Percentiles rank a stretch among this genome's conserved stretches.
phyloP scores from a whole-genome alignment of 1,140 invertebrate genomes.

The Dinothrombium tinctorium region DNA sequence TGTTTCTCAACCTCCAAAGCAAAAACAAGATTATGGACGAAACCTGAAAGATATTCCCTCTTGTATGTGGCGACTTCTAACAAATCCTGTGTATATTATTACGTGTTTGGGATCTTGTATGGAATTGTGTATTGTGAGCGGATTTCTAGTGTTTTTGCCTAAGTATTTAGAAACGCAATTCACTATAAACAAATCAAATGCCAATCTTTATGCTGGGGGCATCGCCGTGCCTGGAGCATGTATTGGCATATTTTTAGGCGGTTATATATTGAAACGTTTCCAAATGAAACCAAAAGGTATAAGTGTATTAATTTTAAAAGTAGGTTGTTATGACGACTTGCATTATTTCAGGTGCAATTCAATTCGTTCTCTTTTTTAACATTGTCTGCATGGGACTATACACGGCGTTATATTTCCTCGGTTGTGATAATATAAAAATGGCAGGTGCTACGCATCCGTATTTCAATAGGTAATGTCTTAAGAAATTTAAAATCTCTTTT shows the following conservation, averaged over 20 bases:
- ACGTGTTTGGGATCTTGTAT: constrained; percentile 80
- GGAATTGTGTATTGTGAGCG: constrained; percentile 80
- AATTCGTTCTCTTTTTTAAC: constrained; percentile 77
- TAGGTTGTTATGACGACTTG: too few species aligned
- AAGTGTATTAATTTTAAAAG: background rate
- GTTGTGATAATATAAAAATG: constrained; percentile 85
- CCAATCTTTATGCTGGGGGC: constrained; percentile 75
- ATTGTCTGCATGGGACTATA: constrained; percentile 62
- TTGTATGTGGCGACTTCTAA: constrained; percentile 57
- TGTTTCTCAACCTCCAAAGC: too few species aligned
- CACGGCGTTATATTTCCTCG: constrained; percentile 63
- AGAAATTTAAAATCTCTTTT: background rate
- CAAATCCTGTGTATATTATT: constrained; percentile 72
- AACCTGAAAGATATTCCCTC: constrained; percentile 51
- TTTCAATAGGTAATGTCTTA: constrained; percentile 36
- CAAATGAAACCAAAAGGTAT: constrained; percentile 58
- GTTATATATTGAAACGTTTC: constrained; percentile 60
- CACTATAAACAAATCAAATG: constrained; percentile 69
- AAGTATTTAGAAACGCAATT: constrained; percentile 91
- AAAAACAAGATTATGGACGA: constrained; percentile 19
- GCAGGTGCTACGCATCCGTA: constrained; percentile 82
- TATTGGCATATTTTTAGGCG: constrained; percentile 78
- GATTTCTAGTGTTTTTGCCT: constrained; percentile 76
- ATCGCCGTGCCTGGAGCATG: constrained; percentile 83
- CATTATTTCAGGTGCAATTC: constrained; percentile 47